These are phyloP conservation scores for Eretmochelys imbricata DNA, from an alignment of 2,113 vertebrate genomes.

Conservation along the genomic window DNA sequence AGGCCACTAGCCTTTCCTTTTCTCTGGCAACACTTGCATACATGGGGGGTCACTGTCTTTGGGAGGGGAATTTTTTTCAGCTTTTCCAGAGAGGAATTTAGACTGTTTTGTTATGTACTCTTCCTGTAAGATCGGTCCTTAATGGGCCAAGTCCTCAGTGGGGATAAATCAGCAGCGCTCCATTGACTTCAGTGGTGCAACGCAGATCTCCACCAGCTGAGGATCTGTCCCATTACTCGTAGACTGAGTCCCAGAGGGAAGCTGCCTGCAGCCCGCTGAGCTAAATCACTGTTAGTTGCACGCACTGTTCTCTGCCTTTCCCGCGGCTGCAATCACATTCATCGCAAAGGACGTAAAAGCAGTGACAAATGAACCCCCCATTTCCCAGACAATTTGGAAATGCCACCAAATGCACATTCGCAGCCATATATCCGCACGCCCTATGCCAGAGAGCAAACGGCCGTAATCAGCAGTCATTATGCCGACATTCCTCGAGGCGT, in stretches of 20 bases:
- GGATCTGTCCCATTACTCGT: background rate
- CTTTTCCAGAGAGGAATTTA: too few species aligned
- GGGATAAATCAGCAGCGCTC: background rate
- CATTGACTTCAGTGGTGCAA: background rate
- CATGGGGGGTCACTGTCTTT: background rate
- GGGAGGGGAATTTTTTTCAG: background rate
- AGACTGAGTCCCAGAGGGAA: background rate
- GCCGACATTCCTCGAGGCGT: accelerated
- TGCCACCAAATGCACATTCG: background rate
- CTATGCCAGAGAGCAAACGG: background rate
- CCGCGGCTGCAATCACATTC: background rate
- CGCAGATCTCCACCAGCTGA: background rate
- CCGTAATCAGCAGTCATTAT: accelerated
- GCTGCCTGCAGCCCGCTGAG: background rate
- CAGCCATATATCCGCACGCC: background rate
- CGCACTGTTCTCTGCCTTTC: background rate
- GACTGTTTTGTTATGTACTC: background rate
- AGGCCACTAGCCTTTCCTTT: background rate
- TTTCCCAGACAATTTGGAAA: background rate
- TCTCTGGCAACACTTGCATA: background rate
- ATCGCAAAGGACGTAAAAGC: background rate
- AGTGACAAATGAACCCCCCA: background rate
- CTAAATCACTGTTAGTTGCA: background rate
- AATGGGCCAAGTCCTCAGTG: background rate
- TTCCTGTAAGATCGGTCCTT: background rate